Conservation (phyloP, 2,888 invertebrate species). For the Osedax frankpressi region DNA sequence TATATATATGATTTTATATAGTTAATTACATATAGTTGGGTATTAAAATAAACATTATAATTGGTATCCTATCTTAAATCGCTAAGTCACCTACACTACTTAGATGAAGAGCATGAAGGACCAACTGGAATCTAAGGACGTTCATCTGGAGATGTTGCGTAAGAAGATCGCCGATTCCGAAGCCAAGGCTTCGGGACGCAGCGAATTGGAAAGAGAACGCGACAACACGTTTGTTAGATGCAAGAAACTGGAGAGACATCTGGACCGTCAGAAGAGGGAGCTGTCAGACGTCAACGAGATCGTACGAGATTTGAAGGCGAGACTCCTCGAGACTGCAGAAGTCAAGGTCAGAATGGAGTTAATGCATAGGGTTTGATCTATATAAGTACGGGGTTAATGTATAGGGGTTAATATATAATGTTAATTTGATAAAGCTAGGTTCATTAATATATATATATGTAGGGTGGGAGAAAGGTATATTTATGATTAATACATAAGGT, state of each 20-base stretch:
- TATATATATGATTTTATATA: too few species aligned
- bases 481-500: too few species aligned
- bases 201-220: slow-evolving; percentile 37
- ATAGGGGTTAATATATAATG: too few species aligned
- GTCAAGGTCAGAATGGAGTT: slow-evolving; percentile 29
- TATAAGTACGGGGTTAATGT: too few species aligned
- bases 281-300: slow-evolving; percentile 68
- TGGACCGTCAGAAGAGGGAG: slow-evolving; percentile 67
- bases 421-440: too few species aligned
- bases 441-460: too few species aligned
- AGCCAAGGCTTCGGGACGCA: slow-evolving; percentile 35
- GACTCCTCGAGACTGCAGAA: slow-evolving; percentile 40
- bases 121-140: slow-evolving; percentile 76
- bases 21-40: too few species aligned
- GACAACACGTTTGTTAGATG: slow-evolving; percentile 35
- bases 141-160: slow-evolving; percentile 74
- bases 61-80: too few species aligned
- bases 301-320: slow-evolving; percentile 66
- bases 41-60: too few species aligned
- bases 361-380: too few species aligned
- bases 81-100: too few species aligned
- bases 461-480: too few species aligned
- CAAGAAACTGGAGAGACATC: slow-evolving; percentile 63
- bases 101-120: slow-evolving; percentile 62
- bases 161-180: slow-evolving; percentile 57